Conservation (phyloP, 2,113 vertebrate species). For the Pterocles gutturalis region DNA sequence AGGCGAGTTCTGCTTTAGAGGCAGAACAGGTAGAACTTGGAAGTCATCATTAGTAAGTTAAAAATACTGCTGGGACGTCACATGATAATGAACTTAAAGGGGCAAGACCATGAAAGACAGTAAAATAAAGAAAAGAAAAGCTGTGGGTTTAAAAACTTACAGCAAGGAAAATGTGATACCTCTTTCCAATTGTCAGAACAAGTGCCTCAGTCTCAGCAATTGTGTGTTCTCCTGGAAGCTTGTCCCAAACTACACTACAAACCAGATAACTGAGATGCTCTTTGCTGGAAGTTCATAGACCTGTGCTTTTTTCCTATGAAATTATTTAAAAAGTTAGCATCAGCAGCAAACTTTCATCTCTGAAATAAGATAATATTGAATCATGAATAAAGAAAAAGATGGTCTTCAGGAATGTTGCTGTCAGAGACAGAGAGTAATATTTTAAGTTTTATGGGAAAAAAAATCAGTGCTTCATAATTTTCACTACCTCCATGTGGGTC, state of each 20-base stretch:
- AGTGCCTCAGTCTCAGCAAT: not conserved
- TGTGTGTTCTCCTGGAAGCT: not conserved
- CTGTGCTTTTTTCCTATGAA: not conserved
- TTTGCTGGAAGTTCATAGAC: not conserved
- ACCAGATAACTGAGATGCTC: accelerated
- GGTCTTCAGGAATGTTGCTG: not conserved
- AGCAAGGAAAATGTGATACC: not conserved
- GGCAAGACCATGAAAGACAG: not conserved
- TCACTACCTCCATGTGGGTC: not conserved
- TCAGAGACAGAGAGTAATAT: not conserved
- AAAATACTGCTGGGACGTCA: not conserved
- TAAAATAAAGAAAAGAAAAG: not conserved
- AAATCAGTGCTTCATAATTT: not conserved
- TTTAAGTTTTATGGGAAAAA: not conserved
- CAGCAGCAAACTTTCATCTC: not conserved
- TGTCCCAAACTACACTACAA: not conserved
- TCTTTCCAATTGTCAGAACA: not conserved
- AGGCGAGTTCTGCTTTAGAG: not conserved
- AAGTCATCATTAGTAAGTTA: not conserved
- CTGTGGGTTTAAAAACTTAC: not conserved
- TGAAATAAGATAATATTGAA: not conserved
- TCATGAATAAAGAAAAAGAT: not conserved
- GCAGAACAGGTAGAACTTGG: not conserved
- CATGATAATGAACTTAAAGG: not conserved
- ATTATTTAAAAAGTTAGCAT: not conserved